Base-by-base conservation (phyloP, 2,888 invertebrate genomes). In the Cryptophagus acutangulus region DNA sequence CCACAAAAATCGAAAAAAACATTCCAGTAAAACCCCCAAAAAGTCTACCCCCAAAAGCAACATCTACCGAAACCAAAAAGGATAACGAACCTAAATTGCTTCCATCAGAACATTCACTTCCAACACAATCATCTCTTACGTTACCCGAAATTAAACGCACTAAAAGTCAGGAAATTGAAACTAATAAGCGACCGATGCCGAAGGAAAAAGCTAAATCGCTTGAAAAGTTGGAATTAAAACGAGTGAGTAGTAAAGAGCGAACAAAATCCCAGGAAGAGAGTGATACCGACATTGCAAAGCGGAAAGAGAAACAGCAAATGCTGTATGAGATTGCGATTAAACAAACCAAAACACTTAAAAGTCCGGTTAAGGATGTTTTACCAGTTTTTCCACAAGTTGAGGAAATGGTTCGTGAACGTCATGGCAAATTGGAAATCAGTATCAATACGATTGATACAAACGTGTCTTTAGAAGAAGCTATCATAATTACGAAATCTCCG, bases 281-380 rank as follows among this genome's bases (percentile, higher is more conserved):
- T 45, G 84, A 83, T 54, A 77, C 81, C 0, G 82, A 83, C 62
- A 78, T 78, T 33, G 81, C 78, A 1, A 84, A 84, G 62, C 76
- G 84, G 33, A 81, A 82, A 63, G 83, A 83, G 57, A 78, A 83
- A 48, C 84, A 84, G 56, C 84, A 84, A 61, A 79, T 82, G 74
- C 65, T 84, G 1, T 84, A 84, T 53, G 84, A 84, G 69, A 81
- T 81, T 2, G 84, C 84, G 2, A 77, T 84, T 59, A 82, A 84
- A 61, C 84, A 84, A 66, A 82, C 83, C 0, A 82, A 83, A 55
- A 83, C 82, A 0, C 71, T 84, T 49, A 76, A 84, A 18, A 84
- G 84, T 63, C 84, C 84, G 1, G 82, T 84, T 0, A 83, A 82
- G 61, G 84, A 84, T 60, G 75, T 78, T 1, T 57, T 84, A 55